Evolutionary conservation across 2,888 invertebrate species (phyloP).

Genomic region (Cataglyphis albicans): DNA sequence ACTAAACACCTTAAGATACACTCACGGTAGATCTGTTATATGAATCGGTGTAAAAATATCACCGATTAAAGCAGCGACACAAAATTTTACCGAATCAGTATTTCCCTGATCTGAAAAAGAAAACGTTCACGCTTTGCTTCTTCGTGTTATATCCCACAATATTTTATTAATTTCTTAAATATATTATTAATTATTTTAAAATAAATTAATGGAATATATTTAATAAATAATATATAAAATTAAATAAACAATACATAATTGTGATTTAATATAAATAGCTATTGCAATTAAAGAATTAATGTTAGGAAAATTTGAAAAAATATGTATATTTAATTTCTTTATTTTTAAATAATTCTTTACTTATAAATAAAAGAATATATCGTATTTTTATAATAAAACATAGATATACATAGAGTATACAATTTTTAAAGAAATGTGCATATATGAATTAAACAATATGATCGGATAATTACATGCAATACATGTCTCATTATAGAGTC

Average conservation of each 20-base stretch:
- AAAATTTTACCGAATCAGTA: too few species aligned
- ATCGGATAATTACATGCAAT: not conserved
- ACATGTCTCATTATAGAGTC: not conserved
- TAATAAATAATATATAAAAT: too few species aligned
- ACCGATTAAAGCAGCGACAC: too few species aligned
- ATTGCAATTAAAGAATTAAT: not conserved
- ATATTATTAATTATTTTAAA: not conserved
- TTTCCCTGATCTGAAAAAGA: not conserved
- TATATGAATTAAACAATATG: not conserved
- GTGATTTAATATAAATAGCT: too few species aligned
- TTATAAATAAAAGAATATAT: not conserved
- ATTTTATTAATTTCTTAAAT: constrained; percentile 2
- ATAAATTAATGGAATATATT: not conserved
- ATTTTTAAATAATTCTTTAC: not conserved
- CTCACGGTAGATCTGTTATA: not conserved
- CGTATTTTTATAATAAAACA: not conserved
- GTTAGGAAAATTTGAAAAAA: not conserved
- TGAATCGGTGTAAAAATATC: too few species aligned
- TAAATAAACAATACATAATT: too few species aligned
- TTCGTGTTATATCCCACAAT: not conserved
- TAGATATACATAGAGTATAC: not conserved
- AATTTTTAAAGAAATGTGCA: constrained; percentile 22
- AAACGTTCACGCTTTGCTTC: not conserved
- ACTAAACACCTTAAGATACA: not conserved
- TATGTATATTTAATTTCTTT: not conserved